Conservation (phyloP, 2,113 vertebrate species). For the Podarcis muralis region DNA sequence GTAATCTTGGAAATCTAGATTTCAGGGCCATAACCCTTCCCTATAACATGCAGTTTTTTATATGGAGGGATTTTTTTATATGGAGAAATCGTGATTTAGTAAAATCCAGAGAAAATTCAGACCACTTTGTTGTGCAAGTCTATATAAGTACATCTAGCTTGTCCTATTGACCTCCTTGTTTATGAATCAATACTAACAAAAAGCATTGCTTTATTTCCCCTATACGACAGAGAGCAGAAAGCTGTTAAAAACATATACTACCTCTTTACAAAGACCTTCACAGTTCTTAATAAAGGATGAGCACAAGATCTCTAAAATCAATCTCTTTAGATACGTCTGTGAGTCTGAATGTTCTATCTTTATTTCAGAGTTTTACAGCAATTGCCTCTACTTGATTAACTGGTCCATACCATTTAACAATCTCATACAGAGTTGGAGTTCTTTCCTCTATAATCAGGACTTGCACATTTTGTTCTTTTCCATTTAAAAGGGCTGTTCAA, state of each 20-base stretch:
- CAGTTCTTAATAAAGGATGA: not conserved
- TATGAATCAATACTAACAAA: not conserved
- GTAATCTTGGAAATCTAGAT: not conserved
- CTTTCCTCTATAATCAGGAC: conserved; percentile 16
- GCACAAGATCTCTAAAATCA: conserved; percentile 15
- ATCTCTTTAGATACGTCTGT: conserved; percentile 10
- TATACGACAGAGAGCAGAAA: not conserved
- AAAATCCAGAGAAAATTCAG: not conserved
- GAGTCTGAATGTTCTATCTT: conserved; percentile 26
- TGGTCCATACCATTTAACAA: conserved; percentile 24
- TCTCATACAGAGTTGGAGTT: not conserved
- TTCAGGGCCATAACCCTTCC: not conserved
- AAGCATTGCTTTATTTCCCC: not conserved
- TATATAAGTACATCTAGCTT: not conserved
- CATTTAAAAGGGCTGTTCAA: conserved; percentile 22
- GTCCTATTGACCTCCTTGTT: not conserved
- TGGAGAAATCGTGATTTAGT: not conserved
- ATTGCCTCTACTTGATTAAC: conserved; percentile 31
- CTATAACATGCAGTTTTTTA: not conserved
- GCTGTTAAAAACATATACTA: not conserved
- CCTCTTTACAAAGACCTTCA: conserved; percentile 6
- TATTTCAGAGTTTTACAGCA: conserved; percentile 15
- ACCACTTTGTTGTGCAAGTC: not conserved
- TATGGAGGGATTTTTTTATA: not conserved
- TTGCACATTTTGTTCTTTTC: conserved; percentile 31